Conservation (phyloP, 2,113 vertebrate species). For the Pipra filicauda region DNA sequence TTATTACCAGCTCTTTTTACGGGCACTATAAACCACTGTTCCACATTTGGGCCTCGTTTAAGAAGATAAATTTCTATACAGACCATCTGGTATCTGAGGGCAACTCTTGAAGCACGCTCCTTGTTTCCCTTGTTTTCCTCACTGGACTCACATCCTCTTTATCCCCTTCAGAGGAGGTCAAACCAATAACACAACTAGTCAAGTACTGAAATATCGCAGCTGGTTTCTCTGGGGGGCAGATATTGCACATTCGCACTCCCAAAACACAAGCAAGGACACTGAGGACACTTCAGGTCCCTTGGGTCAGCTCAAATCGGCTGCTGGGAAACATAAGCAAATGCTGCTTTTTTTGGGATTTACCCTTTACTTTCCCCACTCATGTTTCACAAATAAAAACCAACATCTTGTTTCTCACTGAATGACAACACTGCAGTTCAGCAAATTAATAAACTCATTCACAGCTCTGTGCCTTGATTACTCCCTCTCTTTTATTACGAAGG, state of each 20-base stretch:
- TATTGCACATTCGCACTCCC: not conserved
- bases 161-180: not conserved
- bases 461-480: not conserved
- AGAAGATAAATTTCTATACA: not conserved
- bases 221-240: not conserved
- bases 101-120: not conserved
- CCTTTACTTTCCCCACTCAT: not conserved
- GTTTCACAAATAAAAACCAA: not conserved
- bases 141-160: not conserved
- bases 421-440: not conserved
- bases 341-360: not conserved
- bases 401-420: not conserved
- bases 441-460: not conserved
- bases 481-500: not conserved
- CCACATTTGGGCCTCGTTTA: not conserved
- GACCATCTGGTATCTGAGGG: not conserved
- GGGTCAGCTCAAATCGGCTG: not conserved
- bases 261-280: not conserved
- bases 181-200: not conserved
- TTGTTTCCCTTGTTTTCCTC: not conserved
- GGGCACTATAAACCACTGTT: not conserved
- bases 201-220: accelerated
- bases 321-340: not conserved
- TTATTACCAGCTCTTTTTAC: not conserved
- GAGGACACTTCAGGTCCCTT: not conserved